phyloP scores from a whole-genome alignment of 2,113 vertebrate species.

The Semnornis frantzii region DNA sequence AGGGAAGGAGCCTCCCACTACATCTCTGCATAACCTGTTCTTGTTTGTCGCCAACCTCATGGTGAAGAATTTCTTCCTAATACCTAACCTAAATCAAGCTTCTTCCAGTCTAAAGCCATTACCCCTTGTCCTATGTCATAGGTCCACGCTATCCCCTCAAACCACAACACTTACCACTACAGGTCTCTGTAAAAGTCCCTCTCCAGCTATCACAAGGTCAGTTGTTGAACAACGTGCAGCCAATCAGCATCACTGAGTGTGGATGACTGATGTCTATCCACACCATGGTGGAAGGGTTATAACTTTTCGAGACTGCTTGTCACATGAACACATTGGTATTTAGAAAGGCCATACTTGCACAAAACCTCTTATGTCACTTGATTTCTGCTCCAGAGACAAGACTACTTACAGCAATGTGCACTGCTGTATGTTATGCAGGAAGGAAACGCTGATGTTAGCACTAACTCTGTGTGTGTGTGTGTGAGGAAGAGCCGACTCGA shows the following conservation, averaged over 20 bases:
- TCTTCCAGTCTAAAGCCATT: too few relatives aligned
- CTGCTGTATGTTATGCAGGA: neutral
- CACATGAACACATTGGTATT: neutral
- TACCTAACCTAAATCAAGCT: too few relatives aligned
- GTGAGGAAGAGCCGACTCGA: neutral
- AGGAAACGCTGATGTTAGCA: slow-evolving; percentile 10
- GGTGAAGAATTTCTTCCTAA: too few relatives aligned
- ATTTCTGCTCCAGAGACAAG: neutral
- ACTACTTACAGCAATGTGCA: slow-evolving; percentile 1
- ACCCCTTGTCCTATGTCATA: too few relatives aligned
- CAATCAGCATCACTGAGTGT: neutral
- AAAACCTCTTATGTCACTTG: neutral
- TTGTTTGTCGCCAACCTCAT: too few relatives aligned
- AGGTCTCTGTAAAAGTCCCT: too few relatives aligned
- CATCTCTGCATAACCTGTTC: too few relatives aligned
- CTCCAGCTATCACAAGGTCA: too few relatives aligned
- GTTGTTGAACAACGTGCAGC: neutral
- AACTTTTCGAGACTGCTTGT: neutral
- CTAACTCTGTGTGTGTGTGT: neutral
- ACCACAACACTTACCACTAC: too few relatives aligned
- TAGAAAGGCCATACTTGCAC: neutral
- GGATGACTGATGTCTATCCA: neutral
- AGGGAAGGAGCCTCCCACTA: too few relatives aligned
- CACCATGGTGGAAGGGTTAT: neutral
- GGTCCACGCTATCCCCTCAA: too few relatives aligned